Percentiles rank a stretch among this genome's conserved stretches.
Conservation (phyloP, 2,797 vertebrate genomes). For the Apodemus agrarius region DNA sequence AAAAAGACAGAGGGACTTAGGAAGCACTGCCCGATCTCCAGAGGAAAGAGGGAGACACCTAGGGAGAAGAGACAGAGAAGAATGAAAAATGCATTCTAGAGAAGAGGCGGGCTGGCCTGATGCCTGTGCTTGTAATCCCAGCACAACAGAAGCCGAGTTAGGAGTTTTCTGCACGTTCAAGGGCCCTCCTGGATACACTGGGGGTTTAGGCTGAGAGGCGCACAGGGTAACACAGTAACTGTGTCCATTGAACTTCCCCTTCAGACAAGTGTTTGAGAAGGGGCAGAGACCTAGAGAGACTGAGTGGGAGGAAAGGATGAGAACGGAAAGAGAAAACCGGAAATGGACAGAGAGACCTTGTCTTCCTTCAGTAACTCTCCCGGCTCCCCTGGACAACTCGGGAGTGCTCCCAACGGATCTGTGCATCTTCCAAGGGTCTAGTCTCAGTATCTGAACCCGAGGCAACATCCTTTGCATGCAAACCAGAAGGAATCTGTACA, state of each 20-base stretch:
- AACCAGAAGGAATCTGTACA: not conserved
- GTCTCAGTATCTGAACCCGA: no score
- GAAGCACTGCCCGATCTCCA: not conserved
- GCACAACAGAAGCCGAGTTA: not conserved
- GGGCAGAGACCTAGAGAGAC: not conserved
- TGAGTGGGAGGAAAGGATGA: not conserved
- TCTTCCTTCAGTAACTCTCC: fast-evolving
- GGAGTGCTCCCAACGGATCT: not conserved
- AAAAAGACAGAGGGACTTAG: not conserved
- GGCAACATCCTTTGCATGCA: not conserved
- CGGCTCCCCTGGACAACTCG: not conserved
- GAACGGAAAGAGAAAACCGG: not conserved
- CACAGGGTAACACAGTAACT: not conserved
- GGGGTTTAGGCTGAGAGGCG: not conserved
- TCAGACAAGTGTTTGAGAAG: not conserved
- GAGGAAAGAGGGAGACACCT: not conserved
- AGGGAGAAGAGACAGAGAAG: no score
- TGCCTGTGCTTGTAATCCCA: not conserved
- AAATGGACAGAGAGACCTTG: not conserved
- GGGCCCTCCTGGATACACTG: not conserved
- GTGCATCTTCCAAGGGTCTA: not conserved
- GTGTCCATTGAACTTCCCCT: not conserved
- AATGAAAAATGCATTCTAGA: not conserved
- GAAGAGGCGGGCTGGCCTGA: not conserved
- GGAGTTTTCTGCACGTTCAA: not conserved